Evolutionary conservation across 2,888 invertebrate genomes (phyloP).

Genomic region (Orgyia antiqua): DNA sequence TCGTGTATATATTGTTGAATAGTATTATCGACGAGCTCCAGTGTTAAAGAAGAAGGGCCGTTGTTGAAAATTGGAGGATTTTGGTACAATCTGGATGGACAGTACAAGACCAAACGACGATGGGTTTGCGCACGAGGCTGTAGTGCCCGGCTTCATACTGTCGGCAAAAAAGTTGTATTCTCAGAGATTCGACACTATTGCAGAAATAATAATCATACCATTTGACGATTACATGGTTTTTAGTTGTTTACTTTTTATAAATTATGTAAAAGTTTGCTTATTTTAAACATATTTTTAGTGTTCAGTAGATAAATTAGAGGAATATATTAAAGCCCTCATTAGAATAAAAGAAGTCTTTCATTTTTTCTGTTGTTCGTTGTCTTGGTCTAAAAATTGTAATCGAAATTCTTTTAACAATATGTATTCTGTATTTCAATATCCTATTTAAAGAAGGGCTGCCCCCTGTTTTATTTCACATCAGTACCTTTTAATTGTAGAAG

Average conservation of each 20-base stretch:
- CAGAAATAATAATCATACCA: slow-evolving; percentile 37
- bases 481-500: too few species aligned
- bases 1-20: slow-evolving; percentile 22
- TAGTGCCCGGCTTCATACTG: slow-evolving; percentile 61
- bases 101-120: slow-evolving; percentile 52
- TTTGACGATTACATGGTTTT: slow-evolving; percentile 41
- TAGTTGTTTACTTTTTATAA: not conserved
- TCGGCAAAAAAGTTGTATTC: slow-evolving; percentile 59
- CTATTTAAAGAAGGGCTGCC: too few species aligned
- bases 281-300: too few species aligned
- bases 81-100: slow-evolving; percentile 60
- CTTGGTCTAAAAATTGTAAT: too few species aligned
- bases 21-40: slow-evolving; percentile 21
- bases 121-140: slow-evolving; percentile 69
- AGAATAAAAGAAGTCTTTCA: too few species aligned
- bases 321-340: too few species aligned
- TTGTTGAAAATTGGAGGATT: slow-evolving; percentile 55
- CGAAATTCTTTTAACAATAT: too few species aligned
- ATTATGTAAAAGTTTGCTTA: too few species aligned
- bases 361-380: too few species aligned
- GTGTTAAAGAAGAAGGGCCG: slow-evolving; percentile 19
- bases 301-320: too few species aligned
- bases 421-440: too few species aligned
- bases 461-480: too few species aligned
- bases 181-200: slow-evolving; percentile 56